A percentile compares a stretch with the other conserved stretches of the same genome.
These are phyloP conservation scores for Ctenosaura bakeri DNA, from an alignment of 2,797 vertebrate species.

Conservation along the genomic window DNA sequence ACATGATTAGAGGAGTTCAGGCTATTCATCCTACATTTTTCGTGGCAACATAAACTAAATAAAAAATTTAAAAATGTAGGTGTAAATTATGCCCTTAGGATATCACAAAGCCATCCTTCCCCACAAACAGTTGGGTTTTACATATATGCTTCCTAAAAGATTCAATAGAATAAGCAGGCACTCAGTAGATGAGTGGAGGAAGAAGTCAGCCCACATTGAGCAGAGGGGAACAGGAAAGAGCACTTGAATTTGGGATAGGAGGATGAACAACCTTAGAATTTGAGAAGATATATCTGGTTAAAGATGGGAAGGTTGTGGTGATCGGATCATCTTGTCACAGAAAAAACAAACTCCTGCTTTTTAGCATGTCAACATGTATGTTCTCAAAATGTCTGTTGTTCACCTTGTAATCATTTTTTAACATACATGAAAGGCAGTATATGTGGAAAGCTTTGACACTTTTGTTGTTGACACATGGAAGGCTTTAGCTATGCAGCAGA, in stretches of 20 bases:
- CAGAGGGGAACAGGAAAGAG: not conserved
- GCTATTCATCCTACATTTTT: not conserved
- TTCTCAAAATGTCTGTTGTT: not conserved
- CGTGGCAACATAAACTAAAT: not conserved
- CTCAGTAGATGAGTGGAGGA: too few species aligned
- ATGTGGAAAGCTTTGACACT: too few species aligned
- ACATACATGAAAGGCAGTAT: not conserved
- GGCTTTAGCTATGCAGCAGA: not conserved
- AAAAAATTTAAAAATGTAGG: not conserved
- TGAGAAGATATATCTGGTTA: not conserved
- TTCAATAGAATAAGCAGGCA: not conserved
- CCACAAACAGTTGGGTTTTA: not conserved
- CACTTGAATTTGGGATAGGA: too few species aligned
- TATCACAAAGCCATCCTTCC: not conserved
- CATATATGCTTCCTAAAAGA: not conserved
- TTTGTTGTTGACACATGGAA: not conserved
- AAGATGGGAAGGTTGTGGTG: not conserved
- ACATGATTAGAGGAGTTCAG: not conserved
- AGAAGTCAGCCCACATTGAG: not conserved
- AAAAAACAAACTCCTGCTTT: conserved; percentile 6
- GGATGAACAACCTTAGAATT: too few species aligned
- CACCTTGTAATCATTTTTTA: not conserved
- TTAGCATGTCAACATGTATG: not conserved
- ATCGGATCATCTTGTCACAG: not conserved
- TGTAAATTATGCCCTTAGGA: too few species aligned